These are phyloP conservation scores for Matsumyia berberina DNA, from an alignment of 2,888 invertebrate species.

Conservation along the genomic window DNA sequence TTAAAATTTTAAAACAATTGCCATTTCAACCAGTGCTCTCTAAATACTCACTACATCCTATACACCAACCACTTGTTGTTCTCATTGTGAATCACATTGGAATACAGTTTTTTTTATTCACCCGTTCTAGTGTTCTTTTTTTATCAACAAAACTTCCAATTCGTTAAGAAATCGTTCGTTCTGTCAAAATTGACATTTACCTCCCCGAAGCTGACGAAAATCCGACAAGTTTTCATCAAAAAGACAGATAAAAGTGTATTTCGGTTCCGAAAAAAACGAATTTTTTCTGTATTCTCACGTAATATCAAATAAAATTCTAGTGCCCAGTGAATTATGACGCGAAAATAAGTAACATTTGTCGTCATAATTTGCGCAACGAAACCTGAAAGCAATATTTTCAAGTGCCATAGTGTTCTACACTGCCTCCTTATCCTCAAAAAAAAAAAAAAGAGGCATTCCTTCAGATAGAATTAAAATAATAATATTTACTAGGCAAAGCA, in stretches of 20 bases:
- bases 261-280: conserved; percentile 15
- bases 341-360: conserved; percentile 16
- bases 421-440: too few relatives aligned
- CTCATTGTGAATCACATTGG: conserved; percentile 9
- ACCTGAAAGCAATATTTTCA: conserved; percentile 60
- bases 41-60: neutral
- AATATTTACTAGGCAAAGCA: too few relatives aligned
- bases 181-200: conserved; percentile 66
- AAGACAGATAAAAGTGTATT: conserved; percentile 26
- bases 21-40: neutral
- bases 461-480: too few relatives aligned
- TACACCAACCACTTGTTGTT: conserved; percentile 6
- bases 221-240: conserved; percentile 52
- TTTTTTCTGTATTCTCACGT: conserved; percentile 7
- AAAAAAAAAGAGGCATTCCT: too few relatives aligned
- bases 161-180: conserved; percentile 12
- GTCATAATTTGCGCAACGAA: conserved; percentile 32
- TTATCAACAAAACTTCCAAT: conserved; percentile 25
- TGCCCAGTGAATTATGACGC: conserved; percentile 48
- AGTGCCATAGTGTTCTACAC: conserved; percentile 56
- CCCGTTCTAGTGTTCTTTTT: conserved; percentile 24
- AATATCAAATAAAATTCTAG: conserved; percentile 16
- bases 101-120: neutral
- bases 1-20: too few relatives aligned
- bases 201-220: conserved; percentile 31